Base-by-base conservation (phyloP, 2,113 vertebrate genomes). In the Rhineura floridana region DNA sequence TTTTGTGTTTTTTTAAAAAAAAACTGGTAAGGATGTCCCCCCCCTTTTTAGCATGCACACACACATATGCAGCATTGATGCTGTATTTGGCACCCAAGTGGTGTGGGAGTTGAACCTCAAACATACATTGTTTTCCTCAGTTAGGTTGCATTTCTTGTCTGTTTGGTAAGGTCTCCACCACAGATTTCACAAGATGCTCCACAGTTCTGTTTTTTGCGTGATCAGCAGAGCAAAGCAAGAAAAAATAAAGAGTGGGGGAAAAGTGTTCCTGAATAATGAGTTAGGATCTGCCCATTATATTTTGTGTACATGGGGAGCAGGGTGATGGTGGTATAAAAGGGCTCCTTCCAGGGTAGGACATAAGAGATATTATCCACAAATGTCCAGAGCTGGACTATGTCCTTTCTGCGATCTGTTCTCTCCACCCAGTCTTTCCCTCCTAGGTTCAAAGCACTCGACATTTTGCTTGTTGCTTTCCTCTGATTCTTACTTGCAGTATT, bases 211-310 rank as follows among this genome's bases (percentile, higher is more conserved):
- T 65, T 84, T 72, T 46, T 28, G 5, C 50, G 77, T 83, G 88
- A 21, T 89, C 70, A 5, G 89, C 87, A 52, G 85, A 87, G 81
- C 30, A 23, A 82, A 82, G 25, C 59, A 15, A 44, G 39, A 30
- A 88, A n/a, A n/a, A n/a, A n/a, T n/a, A n/a, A n/a, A n/a, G n/a
- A n/a, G n/a, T n/a, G n/a, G n/a, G n/a, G 79, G 44, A 81, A 82
- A 91, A 86, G 91, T 62, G 19, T 80, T 39, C 67, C 44, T 39
- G 48, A 39, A 85, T 28, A 23, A 85, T 59, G 28, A 59, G 39
- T 48, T 48, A n/a, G 39, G 36, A n/a, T 85, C 52, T 39, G 42
- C 1, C 65, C 52, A 19, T 62, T 42, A 2, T 63, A 46, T 10
- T 39, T 81, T 19, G 44, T 39, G 65, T 81, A 33, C 0, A 3